Conservation (phyloP, 1,140 invertebrate species). For the Drosophila nigromelanica region DNA sequence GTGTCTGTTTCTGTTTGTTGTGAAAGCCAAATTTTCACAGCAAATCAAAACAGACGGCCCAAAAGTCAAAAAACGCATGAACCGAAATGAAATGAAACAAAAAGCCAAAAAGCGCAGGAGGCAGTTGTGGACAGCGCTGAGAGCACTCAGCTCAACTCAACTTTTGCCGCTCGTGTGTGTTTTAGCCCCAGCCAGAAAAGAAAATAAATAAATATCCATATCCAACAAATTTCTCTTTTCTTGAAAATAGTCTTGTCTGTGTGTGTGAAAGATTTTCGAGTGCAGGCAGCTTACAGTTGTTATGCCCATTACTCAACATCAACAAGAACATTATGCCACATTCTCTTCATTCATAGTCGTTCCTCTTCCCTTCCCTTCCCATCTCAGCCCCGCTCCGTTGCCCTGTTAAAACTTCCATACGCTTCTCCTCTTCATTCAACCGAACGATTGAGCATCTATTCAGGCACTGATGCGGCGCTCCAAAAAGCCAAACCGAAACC, state of each 20-base stretch:
- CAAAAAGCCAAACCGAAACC: conserved; percentile 55
- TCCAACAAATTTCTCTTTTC: conserved; percentile 77
- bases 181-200: conserved; percentile 46
- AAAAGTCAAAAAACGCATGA: conserved; percentile 57
- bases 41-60: conserved; percentile 72
- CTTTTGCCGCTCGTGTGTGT: conserved; percentile 13
- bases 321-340: conserved; percentile 82
- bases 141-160: conserved; percentile 43
- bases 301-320: conserved; percentile 81
- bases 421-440: conserved; percentile 69
- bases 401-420: conserved; percentile 27
- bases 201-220: conserved; percentile 42
- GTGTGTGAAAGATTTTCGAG: conserved; percentile 40
- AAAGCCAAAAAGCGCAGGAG: conserved; percentile 23
- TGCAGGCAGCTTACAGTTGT: conserved; percentile 78
- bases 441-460: conserved; percentile 81
- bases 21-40: conserved; percentile 80
- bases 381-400: conserved; percentile 7
- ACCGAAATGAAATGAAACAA: conserved; percentile 47
- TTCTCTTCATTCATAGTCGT: conserved; percentile 62
- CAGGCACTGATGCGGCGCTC: conserved; percentile 59
- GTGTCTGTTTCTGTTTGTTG: conserved; percentile 47
- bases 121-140: conserved; percentile 29
- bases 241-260: conserved; percentile 29
- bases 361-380: conserved; percentile 24